phyloP scores from a whole-genome alignment of 2,797 vertebrate genomes.

The Sebastes taczanowskii region DNA sequence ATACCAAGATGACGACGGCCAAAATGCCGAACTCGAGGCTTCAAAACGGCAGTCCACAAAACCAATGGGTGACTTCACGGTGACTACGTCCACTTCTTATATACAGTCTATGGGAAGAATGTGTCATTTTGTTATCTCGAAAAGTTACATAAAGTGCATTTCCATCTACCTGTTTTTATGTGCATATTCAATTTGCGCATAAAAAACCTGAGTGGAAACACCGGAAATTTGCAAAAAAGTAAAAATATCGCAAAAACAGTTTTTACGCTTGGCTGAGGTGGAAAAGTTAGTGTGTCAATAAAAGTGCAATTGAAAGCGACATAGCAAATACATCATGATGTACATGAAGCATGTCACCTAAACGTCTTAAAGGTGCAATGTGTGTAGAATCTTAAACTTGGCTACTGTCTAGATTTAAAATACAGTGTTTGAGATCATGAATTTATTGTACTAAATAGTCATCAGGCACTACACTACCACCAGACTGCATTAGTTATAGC shows the following conservation, averaged over 20 bases:
- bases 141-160: not conserved
- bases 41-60: too few species aligned
- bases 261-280: not conserved
- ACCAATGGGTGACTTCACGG: too few species aligned
- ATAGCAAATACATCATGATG: not conserved
- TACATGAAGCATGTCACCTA: not conserved
- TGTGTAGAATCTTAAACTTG: too few species aligned
- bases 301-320: not conserved
- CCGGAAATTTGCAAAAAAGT: not conserved
- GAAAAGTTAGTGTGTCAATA: not conserved
- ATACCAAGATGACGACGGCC: too few species aligned
- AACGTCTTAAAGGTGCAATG: too few species aligned
- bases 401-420: not conserved
- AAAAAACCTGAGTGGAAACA: not conserved
- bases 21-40: too few species aligned
- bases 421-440: not conserved
- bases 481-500: not conserved
- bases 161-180: not conserved
- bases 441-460: not conserved
- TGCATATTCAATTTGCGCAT: not conserved
- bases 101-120: not conserved
- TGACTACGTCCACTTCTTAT: too few species aligned
- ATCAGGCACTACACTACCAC: not conserved
- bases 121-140: not conserved
- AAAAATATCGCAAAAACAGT: not conserved